These are phyloP conservation scores for Merops nubicus DNA, from an alignment of 2,113 vertebrate genomes.

Conservation along the genomic window DNA sequence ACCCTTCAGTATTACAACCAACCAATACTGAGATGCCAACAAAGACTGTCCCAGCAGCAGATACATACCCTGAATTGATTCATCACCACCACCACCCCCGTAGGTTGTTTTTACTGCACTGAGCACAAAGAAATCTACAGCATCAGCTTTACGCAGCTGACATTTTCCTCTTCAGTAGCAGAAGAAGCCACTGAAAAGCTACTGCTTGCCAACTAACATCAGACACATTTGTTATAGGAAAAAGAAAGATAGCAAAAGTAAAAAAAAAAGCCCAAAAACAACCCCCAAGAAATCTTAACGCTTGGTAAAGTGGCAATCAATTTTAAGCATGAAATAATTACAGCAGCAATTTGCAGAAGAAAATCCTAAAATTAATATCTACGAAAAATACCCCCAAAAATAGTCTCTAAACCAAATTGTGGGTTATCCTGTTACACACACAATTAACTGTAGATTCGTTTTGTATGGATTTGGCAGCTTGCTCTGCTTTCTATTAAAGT, in stretches of 20 bases:
- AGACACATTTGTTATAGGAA: not conserved
- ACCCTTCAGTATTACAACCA: not conserved
- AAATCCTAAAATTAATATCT: conserved; percentile 12
- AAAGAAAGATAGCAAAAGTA: not conserved
- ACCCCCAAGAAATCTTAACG: not conserved
- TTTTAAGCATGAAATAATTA: not conserved
- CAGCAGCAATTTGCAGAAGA: not conserved
- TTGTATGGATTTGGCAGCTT: not conserved
- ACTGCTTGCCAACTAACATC: not conserved
- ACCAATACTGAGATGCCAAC: not conserved
- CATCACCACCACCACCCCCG: not conserved
- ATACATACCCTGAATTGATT: not conserved
- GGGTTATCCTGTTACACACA: not conserved
- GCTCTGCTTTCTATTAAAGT: not conserved
- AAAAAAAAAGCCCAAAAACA: not conserved
- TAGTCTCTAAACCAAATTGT: not conserved
- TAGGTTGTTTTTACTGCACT: not conserved
- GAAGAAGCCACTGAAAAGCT: not conserved
- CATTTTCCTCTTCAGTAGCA: not conserved
- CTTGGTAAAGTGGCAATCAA: not conserved
- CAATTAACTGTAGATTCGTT: not conserved
- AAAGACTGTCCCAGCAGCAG: not conserved
- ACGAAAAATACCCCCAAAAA: not conserved
- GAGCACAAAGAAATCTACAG: not conserved
- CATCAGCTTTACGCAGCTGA: not conserved